Percentiles rank a stretch among this genome's conserved stretches.
Evolutionary conservation across 2,888 invertebrate genomes (phyloP).

Genomic region (Idaea aversata): DNA sequence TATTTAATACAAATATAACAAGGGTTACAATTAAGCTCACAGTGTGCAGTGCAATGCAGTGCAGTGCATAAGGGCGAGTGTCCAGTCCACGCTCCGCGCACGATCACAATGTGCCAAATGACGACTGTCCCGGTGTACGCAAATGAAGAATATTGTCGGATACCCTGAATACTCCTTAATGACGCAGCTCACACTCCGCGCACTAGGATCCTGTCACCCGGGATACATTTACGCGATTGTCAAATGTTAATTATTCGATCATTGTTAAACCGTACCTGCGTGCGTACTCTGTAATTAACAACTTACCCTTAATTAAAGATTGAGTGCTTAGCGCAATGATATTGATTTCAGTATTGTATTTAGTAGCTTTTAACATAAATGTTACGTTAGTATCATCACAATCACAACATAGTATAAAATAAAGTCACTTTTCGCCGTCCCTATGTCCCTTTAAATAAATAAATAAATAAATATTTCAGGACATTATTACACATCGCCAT

Average conservation of each 20-base stretch:
- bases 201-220: conserved; percentile 25
- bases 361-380: conserved; percentile 7
- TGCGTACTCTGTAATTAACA: conserved; percentile 25
- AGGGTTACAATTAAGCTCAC: conserved; percentile 69
- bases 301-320: conserved; percentile 30
- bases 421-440: no score
- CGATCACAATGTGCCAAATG: conserved; percentile 76
- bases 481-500: no score
- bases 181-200: conserved; percentile 37
- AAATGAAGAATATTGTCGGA: conserved; percentile 81
- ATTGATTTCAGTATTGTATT: conserved; percentile 20
- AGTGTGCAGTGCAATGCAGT: conserved; percentile 58
- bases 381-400: no score
- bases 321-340: conserved; percentile 27
- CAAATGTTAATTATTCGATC: conserved; percentile 65
- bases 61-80: conserved; percentile 61
- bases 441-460: no score
- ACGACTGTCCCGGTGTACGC: conserved; percentile 63
- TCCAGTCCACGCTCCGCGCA: conserved; percentile 32
- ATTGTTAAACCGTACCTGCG: conserved; percentile 45
- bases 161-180: conserved; percentile 77
- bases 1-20: conserved; percentile 46
- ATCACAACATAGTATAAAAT: no score
- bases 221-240: conserved; percentile 68
- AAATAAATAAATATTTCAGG: no score